Evolutionary conservation across 2,888 invertebrate genomes (phyloP).

Genomic region (Lottia scabra): DNA sequence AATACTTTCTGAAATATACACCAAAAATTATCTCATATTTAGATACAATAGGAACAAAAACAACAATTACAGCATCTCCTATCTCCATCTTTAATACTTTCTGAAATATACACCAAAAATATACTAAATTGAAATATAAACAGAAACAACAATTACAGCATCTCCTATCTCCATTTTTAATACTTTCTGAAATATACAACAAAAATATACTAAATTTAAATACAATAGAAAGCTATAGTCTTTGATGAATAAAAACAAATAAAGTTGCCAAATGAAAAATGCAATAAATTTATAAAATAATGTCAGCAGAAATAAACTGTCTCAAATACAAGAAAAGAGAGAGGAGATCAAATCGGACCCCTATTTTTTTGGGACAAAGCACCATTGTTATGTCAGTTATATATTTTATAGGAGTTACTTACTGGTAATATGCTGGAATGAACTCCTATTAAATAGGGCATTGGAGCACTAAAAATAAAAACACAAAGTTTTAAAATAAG

Average conservation of each 20-base stretch:
- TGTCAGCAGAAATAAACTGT: too few species aligned
- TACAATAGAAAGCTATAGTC: not conserved
- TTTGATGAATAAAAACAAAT: not conserved
- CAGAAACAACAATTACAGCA: constrained; percentile 91
- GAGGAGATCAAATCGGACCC: too few species aligned
- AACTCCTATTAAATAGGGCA: constrained; percentile 98
- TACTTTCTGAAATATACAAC: not conserved
- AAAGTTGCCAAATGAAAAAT: too few species aligned
- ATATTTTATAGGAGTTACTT: constrained; percentile 45
- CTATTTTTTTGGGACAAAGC: too few species aligned
- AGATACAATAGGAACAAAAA: too few species aligned
- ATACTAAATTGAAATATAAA: too few species aligned
- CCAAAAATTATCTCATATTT: too few species aligned
- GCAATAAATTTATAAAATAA: too few species aligned
- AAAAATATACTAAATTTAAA: not conserved
- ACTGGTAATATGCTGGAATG: constrained; percentile 87
- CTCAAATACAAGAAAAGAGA: too few species aligned
- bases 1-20: constrained; percentile 77
- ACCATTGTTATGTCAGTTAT: too few species aligned
- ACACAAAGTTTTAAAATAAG: not conserved
- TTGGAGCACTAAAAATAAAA: constrained; percentile 79
- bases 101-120: too few species aligned
- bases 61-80: constrained; percentile 93
- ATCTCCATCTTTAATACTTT: constrained; percentile 70
- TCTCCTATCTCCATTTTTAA: constrained; percentile 80